A percentile compares a stretch with the other conserved stretches of the same genome.
Conservation (phyloP, 2,113 vertebrate genomes). For the Eidolon helvum region DNA sequence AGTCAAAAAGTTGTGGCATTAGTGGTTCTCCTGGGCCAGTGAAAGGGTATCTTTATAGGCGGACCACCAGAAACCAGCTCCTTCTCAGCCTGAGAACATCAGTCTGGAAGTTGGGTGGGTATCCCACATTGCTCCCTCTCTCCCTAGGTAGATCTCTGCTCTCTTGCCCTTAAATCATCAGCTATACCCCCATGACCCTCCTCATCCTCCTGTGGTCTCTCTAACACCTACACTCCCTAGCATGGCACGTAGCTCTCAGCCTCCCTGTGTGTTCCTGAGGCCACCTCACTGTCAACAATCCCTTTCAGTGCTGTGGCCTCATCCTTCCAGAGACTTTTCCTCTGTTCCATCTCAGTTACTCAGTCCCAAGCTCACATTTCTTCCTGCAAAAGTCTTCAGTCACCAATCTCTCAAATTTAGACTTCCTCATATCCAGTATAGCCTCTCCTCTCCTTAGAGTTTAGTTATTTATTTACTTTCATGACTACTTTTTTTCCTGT, state of each 20-base stretch:
- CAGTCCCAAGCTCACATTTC: neutral
- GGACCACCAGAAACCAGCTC: neutral
- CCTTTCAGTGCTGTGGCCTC: neutral
- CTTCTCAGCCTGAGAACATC: neutral
- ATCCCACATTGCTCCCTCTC: neutral
- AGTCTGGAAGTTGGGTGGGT: neutral
- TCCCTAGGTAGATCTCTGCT: rapidly evolving
- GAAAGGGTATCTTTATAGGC: neutral
- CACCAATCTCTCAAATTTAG: neutral
- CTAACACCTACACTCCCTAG: neutral
- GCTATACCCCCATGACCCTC: neutral
- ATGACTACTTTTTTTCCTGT: neutral
- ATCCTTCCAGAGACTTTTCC: neutral
- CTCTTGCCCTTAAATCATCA: neutral
- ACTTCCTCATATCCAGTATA: neutral
- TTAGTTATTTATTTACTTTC: neutral
- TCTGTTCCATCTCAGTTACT: neutral
- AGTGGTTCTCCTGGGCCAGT: neutral
- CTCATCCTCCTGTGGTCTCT: neutral
- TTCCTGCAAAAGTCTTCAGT: neutral
- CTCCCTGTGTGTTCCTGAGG: neutral
- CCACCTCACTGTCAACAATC: neutral
- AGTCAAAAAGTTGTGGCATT: neutral
- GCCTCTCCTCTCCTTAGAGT: neutral
- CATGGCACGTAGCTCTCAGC: neutral